Percentiles rank a stretch among this genome's conserved stretches.
These are phyloP conservation scores for Melangyna quadrimaculata DNA, from an alignment of 2,888 invertebrate species.

Conservation along the genomic window DNA sequence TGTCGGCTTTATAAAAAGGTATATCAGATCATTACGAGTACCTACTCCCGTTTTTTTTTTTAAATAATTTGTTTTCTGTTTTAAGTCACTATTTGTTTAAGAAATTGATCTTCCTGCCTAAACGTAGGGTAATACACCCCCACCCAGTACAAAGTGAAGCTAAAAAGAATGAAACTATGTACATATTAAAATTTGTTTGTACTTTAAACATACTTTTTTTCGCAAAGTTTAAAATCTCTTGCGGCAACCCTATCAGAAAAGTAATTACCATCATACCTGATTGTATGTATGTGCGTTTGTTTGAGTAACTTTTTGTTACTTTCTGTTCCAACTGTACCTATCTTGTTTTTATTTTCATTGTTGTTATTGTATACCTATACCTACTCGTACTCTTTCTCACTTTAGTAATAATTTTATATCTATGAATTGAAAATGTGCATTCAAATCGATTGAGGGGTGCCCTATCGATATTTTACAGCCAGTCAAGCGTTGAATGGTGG, in stretches of 20 bases:
- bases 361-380: background rate
- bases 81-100: too few relatives aligned
- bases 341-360: background rate
- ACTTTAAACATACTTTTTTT: too few relatives aligned
- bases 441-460: constrained; percentile 3
- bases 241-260: background rate
- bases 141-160: too few relatives aligned
- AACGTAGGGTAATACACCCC: too few relatives aligned
- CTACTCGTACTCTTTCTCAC: background rate
- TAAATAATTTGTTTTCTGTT: too few relatives aligned
- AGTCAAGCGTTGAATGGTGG: constrained; percentile 11
- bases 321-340: constrained; percentile 10
- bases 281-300: background rate
- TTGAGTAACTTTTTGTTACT: background rate
- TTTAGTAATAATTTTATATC: background rate
- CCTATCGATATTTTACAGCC: constrained; percentile 7
- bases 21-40: too few relatives aligned
- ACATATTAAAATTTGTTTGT: too few relatives aligned
- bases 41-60: too few relatives aligned
- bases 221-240: background rate
- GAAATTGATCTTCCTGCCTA: too few relatives aligned
- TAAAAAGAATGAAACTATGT: too few relatives aligned
- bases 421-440: background rate
- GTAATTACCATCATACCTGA: constrained; percentile 14
- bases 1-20: too few relatives aligned